Evolutionary conservation across 2,888 invertebrate genomes (phyloP), one percentile per base, ranked within the genome.

Genomic region (Drosophila setosimentum): DNA sequence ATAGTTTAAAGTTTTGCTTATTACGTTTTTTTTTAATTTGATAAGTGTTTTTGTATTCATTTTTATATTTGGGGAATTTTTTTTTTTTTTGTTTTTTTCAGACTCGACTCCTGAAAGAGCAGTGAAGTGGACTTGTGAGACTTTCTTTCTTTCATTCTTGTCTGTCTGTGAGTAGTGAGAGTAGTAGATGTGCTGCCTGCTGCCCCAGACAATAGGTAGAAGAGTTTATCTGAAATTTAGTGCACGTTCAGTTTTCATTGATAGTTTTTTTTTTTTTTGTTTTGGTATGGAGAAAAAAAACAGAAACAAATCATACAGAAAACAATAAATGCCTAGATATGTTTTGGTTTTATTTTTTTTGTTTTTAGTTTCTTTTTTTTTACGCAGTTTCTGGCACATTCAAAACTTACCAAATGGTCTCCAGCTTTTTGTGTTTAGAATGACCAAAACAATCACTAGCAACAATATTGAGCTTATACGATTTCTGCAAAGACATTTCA

Each of bases 401-500:
- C 91, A 92, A 92, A 92, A 93, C 93, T 93, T 93, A 93, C 93
- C 93, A 92, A 92, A 92, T 88, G 89, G 88, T 87, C 87, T 92
- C 92, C 92, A 91, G 92, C 91, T 91, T 91, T 91, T 89, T 91
- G 92, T 91, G 90, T 92, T 92, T 92, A 92, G 91, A 92, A 92
- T 92, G 92, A 92, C 92, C 92, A 92, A 92, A 92, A 92, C 92
- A 93, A 92, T 92, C 92, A 92, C 92, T 92, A 92, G 92, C 92
- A 92, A 93, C 92, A 92, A 93, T 87, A 92, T 91, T 93, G 92
- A 92, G 91, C 91, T 92, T 92, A 91, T 91, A 91, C 92, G 92
- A 91, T 91, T 96, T 96, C 96, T 96, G 96, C 95, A 96, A 95
- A 96, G 96, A 95, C 96, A 92, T 92, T 92, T 92, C 94, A 95